phyloP scores from a whole-genome alignment of 2,113 vertebrate species.

The Nerophis ophidion region DNA sequence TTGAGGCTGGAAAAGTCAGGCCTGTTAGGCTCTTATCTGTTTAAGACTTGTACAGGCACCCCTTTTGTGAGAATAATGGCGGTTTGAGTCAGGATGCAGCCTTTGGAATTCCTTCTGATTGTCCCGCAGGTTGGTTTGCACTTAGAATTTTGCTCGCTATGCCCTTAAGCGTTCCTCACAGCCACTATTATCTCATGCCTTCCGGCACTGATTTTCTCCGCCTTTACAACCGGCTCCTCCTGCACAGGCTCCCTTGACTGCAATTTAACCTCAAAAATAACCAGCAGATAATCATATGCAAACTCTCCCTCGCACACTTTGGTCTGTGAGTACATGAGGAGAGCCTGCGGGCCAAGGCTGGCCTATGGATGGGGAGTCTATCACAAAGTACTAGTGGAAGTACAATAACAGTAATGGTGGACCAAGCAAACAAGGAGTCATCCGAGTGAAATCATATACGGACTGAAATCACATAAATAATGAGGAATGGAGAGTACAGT shows the following conservation, averaged over 20 bases:
- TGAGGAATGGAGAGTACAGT: too few species aligned
- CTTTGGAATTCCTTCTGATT: conserved; percentile 37
- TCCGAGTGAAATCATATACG: too few species aligned
- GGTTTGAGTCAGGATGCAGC: conserved; percentile 24
- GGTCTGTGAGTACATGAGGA: conserved; percentile 46
- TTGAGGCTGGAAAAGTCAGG: conserved; percentile 12
- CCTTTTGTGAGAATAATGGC: conserved; percentile 24
- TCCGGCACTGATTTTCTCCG: conserved; percentile 16
- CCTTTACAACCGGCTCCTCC: not conserved
- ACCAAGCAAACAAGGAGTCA: too few species aligned
- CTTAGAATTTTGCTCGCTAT: conserved; percentile 14
- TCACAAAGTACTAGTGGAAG: not conserved
- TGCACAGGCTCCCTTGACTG: conserved; percentile 14
- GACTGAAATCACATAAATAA: too few species aligned
- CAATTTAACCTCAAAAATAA: conserved; percentile 27
- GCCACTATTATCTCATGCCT: conserved; percentile 37
- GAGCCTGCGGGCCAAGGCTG: conserved; percentile 36
- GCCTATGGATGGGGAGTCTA: conserved; percentile 2
- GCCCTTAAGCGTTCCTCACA: conserved; percentile 26
- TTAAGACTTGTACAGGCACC: conserved; percentile 5
- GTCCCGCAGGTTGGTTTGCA: conserved; percentile 26
- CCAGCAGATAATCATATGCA: conserved; percentile 36
- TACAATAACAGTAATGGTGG: too few species aligned
- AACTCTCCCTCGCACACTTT: conserved; percentile 19
- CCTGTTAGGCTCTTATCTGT: conserved; percentile 13